These are phyloP conservation scores for Oncorhynchus clarkii DNA, from an alignment of 2,113 vertebrate species.

Conservation along the genomic window DNA sequence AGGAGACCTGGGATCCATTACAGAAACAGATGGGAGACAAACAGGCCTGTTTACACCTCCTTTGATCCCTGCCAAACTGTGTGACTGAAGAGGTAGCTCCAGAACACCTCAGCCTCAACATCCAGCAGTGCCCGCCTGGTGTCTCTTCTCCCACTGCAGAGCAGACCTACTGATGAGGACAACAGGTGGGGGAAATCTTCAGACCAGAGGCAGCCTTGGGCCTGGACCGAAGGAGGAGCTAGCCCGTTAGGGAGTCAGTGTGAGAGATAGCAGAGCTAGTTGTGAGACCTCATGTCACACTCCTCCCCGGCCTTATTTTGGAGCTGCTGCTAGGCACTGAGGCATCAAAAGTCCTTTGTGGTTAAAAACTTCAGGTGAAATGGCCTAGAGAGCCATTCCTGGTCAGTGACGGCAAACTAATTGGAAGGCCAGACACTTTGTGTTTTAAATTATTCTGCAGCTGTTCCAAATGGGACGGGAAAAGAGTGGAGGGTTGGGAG, in stretches of 20 bases:
- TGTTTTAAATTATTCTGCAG: conserved; percentile 29
- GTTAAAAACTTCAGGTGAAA: not conserved
- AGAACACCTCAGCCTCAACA: conserved; percentile 20
- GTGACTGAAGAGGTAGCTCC: conserved; percentile 5
- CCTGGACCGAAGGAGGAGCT: not conserved
- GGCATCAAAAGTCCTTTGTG: not conserved
- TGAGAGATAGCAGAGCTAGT: not conserved
- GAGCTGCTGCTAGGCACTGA: not conserved
- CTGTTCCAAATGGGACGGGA: not conserved
- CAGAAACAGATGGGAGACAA: not conserved
- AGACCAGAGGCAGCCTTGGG: not conserved
- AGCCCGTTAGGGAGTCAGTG: not conserved
- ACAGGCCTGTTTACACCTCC: conserved; percentile 5
- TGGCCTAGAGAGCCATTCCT: not conserved
- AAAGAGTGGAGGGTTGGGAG: not conserved
- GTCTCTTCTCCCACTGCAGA: conserved; percentile 6
- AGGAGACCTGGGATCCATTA: no score
- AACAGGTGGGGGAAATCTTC: not conserved
- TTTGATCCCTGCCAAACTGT: conserved; percentile 23
- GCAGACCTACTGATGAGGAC: not conserved
- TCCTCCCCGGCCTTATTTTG: not conserved
- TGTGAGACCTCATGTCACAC: not conserved
- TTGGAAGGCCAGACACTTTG: conserved; percentile 17
- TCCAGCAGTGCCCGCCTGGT: not conserved
- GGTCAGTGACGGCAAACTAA: conserved; percentile 12